Evolutionary conservation across 2,113 vertebrate species (phyloP).

Genomic region (Orientallactaga bullata): DNA sequence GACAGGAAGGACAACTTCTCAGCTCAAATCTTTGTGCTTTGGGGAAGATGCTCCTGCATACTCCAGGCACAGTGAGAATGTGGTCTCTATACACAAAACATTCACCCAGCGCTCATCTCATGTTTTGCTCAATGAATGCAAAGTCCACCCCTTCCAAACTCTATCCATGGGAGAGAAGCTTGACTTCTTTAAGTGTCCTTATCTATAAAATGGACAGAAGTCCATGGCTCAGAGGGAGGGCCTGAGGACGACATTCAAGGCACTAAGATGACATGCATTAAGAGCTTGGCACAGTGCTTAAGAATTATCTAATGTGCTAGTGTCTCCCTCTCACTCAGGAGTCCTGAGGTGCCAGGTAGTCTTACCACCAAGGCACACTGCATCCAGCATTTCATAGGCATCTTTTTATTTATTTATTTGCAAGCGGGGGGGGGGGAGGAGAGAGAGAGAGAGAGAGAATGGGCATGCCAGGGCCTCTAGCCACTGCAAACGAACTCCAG

Average conservation of each 20-base stretch:
- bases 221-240: background rate
- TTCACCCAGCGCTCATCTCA: background rate
- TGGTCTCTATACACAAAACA: background rate
- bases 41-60: background rate
- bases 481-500: too few relatives aligned
- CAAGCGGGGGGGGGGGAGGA: too few relatives aligned
- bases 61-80: too few relatives aligned
- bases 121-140: background rate
- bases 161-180: background rate
- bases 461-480: too few relatives aligned
- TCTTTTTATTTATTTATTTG: background rate
- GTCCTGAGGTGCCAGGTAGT: background rate
- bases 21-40: background rate
- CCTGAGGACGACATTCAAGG: background rate
- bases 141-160: background rate
- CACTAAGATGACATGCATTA: background rate
- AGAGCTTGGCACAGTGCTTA: background rate
- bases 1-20: background rate
- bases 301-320: too few relatives aligned
- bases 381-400: background rate
- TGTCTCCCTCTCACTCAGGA: background rate
- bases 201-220: background rate
- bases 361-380: background rate
- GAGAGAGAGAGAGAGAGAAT: too few relatives aligned
- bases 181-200: background rate